These are phyloP conservation scores for Salarias fasciatus DNA, from an alignment of 2,797 vertebrate genomes.

Conservation along the genomic window DNA sequence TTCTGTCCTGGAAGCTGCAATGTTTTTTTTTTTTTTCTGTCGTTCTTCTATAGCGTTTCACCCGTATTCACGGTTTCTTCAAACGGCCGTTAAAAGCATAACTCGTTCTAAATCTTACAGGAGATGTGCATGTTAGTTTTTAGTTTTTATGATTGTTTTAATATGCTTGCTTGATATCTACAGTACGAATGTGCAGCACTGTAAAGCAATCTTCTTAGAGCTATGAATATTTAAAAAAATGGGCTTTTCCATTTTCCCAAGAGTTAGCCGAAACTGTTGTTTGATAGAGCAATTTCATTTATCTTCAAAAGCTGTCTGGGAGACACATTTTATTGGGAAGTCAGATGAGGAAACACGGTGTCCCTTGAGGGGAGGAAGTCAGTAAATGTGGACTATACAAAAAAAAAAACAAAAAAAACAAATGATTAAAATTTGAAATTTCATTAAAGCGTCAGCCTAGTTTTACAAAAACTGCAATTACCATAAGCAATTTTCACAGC, in stretches of 20 bases:
- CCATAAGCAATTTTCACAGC: constrained; percentile 75
- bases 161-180: constrained; percentile 16
- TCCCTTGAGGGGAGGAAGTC: constrained; percentile 31
- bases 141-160: constrained; percentile 1
- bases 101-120: no score
- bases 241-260: constrained; percentile 9
- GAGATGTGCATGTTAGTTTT: background rate
- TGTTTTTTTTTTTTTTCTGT: no score
- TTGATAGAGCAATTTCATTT: constrained; percentile 53
- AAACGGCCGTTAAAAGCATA: no score
- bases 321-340: constrained; percentile 43
- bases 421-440: constrained; percentile 75
- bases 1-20: no score
- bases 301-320: constrained; percentile 23
- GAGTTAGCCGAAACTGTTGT: constrained; percentile 45
- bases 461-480: constrained; percentile 76
- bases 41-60: no score
- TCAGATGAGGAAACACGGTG: constrained; percentile 54
- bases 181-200: background rate
- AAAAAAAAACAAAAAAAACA: constrained; percentile 68
- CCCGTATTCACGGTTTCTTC: no score
- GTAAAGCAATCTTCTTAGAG: constrained; percentile 13
- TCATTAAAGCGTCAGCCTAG: constrained; percentile 71
- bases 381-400: constrained; percentile 54
- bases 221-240: constrained; percentile 20